These are phyloP conservation scores for Parascotia fuliginaria DNA, from an alignment of 2,888 invertebrate genomes.

Conservation along the genomic window DNA sequence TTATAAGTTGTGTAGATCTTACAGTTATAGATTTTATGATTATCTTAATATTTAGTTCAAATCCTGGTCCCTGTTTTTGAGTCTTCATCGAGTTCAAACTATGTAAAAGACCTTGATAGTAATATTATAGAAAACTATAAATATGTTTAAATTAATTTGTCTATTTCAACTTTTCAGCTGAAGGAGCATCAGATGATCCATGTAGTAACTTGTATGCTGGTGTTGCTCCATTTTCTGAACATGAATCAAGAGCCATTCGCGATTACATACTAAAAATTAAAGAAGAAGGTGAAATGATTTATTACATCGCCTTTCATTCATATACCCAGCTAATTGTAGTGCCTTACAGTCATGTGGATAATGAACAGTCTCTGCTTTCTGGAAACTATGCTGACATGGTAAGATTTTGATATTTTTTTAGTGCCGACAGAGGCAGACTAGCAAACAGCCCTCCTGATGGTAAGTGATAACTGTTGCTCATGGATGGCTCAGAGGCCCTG, in stretches of 20 bases:
- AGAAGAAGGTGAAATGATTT: slow-evolving; percentile 57
- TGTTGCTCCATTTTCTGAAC: slow-evolving; percentile 80
- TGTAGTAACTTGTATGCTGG: slow-evolving; percentile 85
- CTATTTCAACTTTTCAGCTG: slow-evolving; percentile 65
- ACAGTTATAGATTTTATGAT: too few relatives aligned
- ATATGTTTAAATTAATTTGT: too few relatives aligned
- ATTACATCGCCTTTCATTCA: slow-evolving; percentile 86
- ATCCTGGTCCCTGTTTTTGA: too few relatives aligned
- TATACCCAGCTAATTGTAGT: slow-evolving; percentile 82
- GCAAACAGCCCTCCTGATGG: too few relatives aligned
- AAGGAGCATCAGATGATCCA: slow-evolving; percentile 69
- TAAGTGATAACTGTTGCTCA: too few relatives aligned
- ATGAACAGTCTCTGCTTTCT: slow-evolving; percentile 41
- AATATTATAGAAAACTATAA: too few relatives aligned
- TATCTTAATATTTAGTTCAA: too few relatives aligned
- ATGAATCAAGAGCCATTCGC: slow-evolving; percentile 75
- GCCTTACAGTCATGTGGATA: slow-evolving; percentile 75
- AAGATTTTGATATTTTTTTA: slow-evolving; percentile 27
- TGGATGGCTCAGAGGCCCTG: too few relatives aligned
- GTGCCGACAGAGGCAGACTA: neutral
- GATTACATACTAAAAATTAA: slow-evolving; percentile 60
- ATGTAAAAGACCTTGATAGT: too few relatives aligned
- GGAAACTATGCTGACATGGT: slow-evolving; percentile 75
- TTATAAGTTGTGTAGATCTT: too few relatives aligned
- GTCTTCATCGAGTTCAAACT: too few relatives aligned